Conservation (phyloP, 2,888 invertebrate species). For the Hyposoter didymator region DNA sequence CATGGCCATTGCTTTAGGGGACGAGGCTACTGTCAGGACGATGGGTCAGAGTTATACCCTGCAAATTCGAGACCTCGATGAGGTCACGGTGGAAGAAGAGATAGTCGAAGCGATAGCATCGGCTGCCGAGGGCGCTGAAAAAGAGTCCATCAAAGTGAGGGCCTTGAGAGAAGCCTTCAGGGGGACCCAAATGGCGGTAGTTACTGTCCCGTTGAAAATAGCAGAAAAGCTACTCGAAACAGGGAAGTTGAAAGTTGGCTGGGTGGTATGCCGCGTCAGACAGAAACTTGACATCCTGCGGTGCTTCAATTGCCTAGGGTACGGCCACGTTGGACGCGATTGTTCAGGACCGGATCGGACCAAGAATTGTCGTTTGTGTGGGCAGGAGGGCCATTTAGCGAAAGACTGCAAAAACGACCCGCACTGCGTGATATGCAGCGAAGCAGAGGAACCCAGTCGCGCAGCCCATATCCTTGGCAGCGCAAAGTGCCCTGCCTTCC, state of each 20-base stretch:
- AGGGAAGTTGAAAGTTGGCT: slow-evolving; percentile 36
- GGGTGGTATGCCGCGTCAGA: slow-evolving; percentile 60
- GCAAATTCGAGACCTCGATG: slow-evolving; percentile 66
- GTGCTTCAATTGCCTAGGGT: slow-evolving; percentile 46
- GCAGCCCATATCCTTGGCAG: slow-evolving; percentile 45
- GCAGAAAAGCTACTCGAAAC: slow-evolving; percentile 3
- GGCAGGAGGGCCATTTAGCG: slow-evolving; percentile 56
- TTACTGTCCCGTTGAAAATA: not conserved
- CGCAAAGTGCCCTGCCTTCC: slow-evolving; percentile 31
- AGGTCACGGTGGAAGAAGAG: slow-evolving; percentile 42
- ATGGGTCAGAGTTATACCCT: slow-evolving; percentile 37
- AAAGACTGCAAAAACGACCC: slow-evolving; percentile 50
- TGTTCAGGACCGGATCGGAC: slow-evolving; percentile 56
- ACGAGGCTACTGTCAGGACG: slow-evolving; percentile 32
- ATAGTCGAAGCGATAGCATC: slow-evolving; percentile 5
- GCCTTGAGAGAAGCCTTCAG: not conserved
- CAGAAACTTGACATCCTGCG: slow-evolving; percentile 42
- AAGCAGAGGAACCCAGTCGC: not conserved
- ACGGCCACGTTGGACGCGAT: slow-evolving; percentile 18
- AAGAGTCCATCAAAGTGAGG: not conserved
- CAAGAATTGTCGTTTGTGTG: slow-evolving; percentile 59
- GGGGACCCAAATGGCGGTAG: slow-evolving; percentile 36
- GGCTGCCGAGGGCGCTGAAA: not conserved
- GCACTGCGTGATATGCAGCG: slow-evolving; percentile 61
- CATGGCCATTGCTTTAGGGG: not conserved